Conservation (phyloP, 2,113 vertebrate species). For the Oryzias curvinotus region DNA sequence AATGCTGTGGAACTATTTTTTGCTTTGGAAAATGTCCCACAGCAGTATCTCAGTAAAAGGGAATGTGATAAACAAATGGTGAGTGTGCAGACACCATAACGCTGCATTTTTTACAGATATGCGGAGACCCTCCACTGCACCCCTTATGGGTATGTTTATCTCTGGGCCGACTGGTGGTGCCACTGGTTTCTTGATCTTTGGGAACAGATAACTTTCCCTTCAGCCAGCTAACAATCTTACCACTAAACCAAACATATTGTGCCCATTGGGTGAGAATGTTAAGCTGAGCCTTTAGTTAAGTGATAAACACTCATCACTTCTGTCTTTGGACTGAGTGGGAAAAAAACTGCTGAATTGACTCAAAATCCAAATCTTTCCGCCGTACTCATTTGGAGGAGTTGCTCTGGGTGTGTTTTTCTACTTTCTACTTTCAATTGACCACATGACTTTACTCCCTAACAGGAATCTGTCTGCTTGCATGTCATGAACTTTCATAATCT, state of each 20-base stretch:
- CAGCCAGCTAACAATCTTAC: background rate
- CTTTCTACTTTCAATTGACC: background rate
- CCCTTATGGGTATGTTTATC: constrained; percentile 33
- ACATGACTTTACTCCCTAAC: accelerated
- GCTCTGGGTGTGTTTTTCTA: background rate
- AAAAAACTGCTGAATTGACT: background rate
- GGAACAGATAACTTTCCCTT: accelerated
- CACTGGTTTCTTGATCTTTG: background rate
- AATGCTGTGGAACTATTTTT: too few species aligned
- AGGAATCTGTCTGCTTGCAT: background rate
- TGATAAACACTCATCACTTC: accelerated
- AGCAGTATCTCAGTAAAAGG: accelerated
- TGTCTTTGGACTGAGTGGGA: background rate
- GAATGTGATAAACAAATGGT: too few species aligned
- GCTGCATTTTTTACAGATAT: background rate
- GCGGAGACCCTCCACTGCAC: constrained; percentile 19
- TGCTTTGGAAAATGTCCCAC: background rate
- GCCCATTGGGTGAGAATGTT: too few species aligned
- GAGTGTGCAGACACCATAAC: background rate
- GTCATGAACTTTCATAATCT: accelerated
- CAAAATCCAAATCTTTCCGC: background rate
- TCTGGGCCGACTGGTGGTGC: background rate
- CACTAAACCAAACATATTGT: background rate
- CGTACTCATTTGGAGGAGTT: background rate
- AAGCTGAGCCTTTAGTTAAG: accelerated